These are phyloP conservation scores for Dorcus hopei DNA, from an alignment of 2,888 invertebrate genomes.

Conservation along the genomic window DNA sequence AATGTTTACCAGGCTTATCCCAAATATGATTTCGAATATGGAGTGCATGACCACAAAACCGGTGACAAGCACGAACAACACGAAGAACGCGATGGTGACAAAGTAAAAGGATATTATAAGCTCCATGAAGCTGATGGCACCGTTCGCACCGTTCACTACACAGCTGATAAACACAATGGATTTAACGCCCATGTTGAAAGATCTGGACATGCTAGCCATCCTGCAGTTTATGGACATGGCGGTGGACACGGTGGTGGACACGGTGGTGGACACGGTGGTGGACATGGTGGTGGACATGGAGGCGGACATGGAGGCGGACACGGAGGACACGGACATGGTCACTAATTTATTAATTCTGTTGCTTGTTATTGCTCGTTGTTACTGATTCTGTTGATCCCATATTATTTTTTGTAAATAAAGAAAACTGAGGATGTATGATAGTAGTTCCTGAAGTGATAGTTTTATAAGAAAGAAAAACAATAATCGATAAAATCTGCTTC, in stretches of 20 bases:
- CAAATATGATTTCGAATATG: slow-evolving; percentile 44
- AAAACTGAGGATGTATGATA: no score
- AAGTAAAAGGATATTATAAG: slow-evolving; percentile 43
- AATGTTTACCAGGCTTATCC: slow-evolving; percentile 22
- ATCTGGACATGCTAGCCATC: slow-evolving; percentile 40
- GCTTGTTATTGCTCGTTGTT: no score
- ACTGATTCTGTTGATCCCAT: no score
- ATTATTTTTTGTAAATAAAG: no score
- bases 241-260: slow-evolving; percentile 3
- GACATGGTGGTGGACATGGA: neutral
- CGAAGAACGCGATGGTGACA: slow-evolving; percentile 43
- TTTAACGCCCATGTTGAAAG: slow-evolving; percentile 41
- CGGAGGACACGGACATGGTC: neutral
- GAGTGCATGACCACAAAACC: slow-evolving; percentile 45
- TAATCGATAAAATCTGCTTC: no score
- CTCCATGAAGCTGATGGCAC: slow-evolving; percentile 46
- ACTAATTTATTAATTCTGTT: no score
- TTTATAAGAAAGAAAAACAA: no score
- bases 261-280: slow-evolving; percentile 1
- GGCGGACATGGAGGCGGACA: no score
- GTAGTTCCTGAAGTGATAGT: no score
- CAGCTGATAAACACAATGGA: slow-evolving; percentile 37
- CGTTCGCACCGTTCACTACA: slow-evolving; percentile 44
- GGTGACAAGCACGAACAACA: slow-evolving; percentile 44
- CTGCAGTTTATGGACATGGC: slow-evolving; percentile 29